These are phyloP conservation scores for Rutpela maculata DNA, from an alignment of 2,888 invertebrate species.

Conservation along the genomic window DNA sequence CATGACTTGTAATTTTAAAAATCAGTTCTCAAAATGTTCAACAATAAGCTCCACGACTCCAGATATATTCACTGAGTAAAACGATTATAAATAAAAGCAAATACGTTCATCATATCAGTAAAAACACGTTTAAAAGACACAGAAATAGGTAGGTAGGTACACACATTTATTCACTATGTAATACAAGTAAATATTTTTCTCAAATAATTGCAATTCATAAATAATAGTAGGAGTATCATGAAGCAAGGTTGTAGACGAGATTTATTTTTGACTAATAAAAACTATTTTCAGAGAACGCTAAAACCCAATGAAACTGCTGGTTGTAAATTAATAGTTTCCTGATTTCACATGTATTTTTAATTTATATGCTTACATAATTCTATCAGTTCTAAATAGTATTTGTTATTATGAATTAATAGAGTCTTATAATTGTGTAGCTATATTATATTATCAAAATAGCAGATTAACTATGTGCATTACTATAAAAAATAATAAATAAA, in stretches of 20 bases:
- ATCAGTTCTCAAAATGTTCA: neutral
- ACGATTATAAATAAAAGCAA: neutral
- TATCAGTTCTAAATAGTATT: neutral
- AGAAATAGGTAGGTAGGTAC: no score
- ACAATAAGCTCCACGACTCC: neutral
- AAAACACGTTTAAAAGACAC: no score
- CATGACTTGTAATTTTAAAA: neutral
- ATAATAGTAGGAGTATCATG: slow-evolving; percentile 11
- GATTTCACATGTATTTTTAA: slow-evolving; percentile 14
- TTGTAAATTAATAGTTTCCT: slow-evolving; percentile 2
- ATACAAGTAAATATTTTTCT: neutral
- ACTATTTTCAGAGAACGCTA: slow-evolving; percentile 15
- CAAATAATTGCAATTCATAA: neutral
- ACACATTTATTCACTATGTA: neutral
- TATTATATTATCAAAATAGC: neutral
- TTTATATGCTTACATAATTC: slow-evolving; percentile 23
- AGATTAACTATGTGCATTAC: neutral
- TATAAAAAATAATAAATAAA: neutral
- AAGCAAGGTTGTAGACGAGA: slow-evolving; percentile 5
- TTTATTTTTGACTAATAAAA: slow-evolving; percentile 24
- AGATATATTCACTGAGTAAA: neutral
- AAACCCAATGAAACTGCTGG: neutral
- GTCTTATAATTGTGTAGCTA: neutral
- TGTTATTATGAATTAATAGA: neutral
- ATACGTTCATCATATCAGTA: no score